These are phyloP conservation scores for Leptodactylus fallax DNA, from an alignment of 2,797 vertebrate genomes.

Conservation along the genomic window DNA sequence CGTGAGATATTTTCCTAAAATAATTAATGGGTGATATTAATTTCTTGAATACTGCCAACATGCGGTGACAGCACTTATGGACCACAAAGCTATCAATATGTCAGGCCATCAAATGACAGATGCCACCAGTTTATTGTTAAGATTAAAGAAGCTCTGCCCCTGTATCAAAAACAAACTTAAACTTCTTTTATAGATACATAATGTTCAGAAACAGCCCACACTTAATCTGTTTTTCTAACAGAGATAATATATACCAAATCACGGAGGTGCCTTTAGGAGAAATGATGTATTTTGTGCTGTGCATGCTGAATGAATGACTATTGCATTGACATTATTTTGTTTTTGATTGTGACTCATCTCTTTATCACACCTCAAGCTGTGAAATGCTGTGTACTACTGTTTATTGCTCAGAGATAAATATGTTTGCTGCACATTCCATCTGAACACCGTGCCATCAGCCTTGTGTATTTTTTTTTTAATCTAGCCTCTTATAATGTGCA, in stretches of 20 bases:
- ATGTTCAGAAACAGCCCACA: constrained; percentile 14
- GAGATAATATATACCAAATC: constrained; percentile 34
- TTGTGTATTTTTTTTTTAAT: not conserved
- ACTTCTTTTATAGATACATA: constrained; percentile 22
- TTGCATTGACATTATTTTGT: not conserved
- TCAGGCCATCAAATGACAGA: constrained; percentile 56
- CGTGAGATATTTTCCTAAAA: constrained; percentile 50
- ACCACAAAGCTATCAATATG: constrained; percentile 45
- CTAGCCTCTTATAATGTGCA: not conserved
- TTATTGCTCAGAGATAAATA: constrained; percentile 36
- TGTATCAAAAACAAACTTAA: constrained; percentile 9
- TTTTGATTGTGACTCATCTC: constrained; percentile 33
- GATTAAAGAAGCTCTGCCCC: constrained; percentile 32
- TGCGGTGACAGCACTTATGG: constrained; percentile 47
- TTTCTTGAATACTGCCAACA: constrained; percentile 49
- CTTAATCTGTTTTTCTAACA: constrained; percentile 24
- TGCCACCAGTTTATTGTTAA: constrained; percentile 38
- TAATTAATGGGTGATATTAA: constrained; percentile 59
- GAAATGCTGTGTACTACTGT: constrained; percentile 19
- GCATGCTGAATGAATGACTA: constrained; percentile 21
- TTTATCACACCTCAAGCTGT: constrained; percentile 46
- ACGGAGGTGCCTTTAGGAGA: constrained; percentile 14
- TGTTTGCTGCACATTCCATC: constrained; percentile 10
- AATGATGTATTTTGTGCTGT: constrained; percentile 27
- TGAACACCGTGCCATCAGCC: not conserved